Evolutionary conservation across 2,113 vertebrate genomes (phyloP).

Genomic region (Oceanites oceanicus): DNA sequence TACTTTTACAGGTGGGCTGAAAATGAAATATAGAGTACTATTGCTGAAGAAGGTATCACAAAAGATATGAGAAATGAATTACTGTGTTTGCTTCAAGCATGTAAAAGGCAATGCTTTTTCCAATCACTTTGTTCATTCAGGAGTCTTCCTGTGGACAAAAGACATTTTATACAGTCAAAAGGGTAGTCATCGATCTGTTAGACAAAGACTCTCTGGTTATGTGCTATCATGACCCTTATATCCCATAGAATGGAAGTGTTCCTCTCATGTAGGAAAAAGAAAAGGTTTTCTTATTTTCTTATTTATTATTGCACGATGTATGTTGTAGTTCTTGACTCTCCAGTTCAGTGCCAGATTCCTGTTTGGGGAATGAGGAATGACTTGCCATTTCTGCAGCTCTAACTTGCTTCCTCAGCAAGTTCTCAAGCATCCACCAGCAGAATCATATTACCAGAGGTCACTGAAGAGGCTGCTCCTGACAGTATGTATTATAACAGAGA

Average conservation of each 20-base stretch:
- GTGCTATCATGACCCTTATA: background rate
- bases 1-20: slow-evolving; percentile 17
- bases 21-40: slow-evolving; percentile 43
- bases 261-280: background rate
- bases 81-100: slow-evolving; percentile 44
- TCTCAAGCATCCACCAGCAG: background rate
- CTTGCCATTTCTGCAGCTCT: slow-evolving; percentile 23
- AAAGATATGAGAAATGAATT: slow-evolving; percentile 50
- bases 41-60: slow-evolving; percentile 41
- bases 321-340: background rate
- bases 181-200: slow-evolving; percentile 18
- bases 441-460: slow-evolving; percentile 57
- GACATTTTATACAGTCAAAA: slow-evolving; percentile 36
- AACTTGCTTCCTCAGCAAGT: slow-evolving; percentile 54
- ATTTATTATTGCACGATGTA: background rate
- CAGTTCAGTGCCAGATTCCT: background rate
- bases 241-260: background rate
- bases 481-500: slow-evolving; percentile 3
- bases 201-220: background rate
- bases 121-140: slow-evolving; percentile 49
- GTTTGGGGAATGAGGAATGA: slow-evolving; percentile 45
- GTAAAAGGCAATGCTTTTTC: slow-evolving; percentile 26
- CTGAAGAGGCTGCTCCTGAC: slow-evolving; percentile 29
- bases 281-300: background rate
- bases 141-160: slow-evolving; percentile 46